Evolutionary conservation across 2,113 vertebrate species (phyloP), one percentile per base, ranked within the genome.

Genomic region (Tupaia chinensis): DNA sequence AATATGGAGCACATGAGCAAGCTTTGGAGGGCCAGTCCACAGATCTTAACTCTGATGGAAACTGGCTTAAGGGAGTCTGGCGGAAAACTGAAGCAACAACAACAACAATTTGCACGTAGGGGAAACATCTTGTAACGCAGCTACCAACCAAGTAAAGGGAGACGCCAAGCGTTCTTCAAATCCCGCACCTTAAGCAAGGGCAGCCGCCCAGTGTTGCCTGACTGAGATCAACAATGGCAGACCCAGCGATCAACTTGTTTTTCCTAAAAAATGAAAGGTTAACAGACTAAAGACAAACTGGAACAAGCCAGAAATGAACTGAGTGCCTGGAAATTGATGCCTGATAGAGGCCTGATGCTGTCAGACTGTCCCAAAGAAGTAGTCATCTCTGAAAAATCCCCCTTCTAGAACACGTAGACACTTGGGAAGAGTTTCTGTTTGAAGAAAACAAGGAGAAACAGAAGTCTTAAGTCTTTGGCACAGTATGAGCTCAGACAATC

Each of bases 211-310:
- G 99, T 87, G 99, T 99, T 95, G 99, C 99, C 98, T 99, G 99
- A 98, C 99, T 99, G 98, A 99, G 99, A 99, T 99, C 99, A 94
- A 99, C 99, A 98, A 99, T 99, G 99, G 99, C 99, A 97, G 99
- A 99, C 98, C 99, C 99, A 87, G 99, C 99, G 98, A 99, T 99
- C 99, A 99, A 99, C 99, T 99, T 99, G 99, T 99, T 99, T 99
- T 99, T 99, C 99, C 99, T 99, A 99, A 99, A 99, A 99, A 99
- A 99, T 99, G 99, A 99, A 99, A 99, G 99, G 99, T 97, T 99
- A 99, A 99, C 99, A 99, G 99, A 99, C 99, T 99, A 99, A 99
- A 99, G 99, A 99, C 99, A 99, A 99, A 99, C 99, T 99, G 99
- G 99, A 99, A 99, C 99, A 99, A 99, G 99, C 99, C 99, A 99